These are phyloP conservation scores for Paramormyrops kingsleyae DNA, from an alignment of 2,113 vertebrate genomes.

Conservation along the genomic window DNA sequence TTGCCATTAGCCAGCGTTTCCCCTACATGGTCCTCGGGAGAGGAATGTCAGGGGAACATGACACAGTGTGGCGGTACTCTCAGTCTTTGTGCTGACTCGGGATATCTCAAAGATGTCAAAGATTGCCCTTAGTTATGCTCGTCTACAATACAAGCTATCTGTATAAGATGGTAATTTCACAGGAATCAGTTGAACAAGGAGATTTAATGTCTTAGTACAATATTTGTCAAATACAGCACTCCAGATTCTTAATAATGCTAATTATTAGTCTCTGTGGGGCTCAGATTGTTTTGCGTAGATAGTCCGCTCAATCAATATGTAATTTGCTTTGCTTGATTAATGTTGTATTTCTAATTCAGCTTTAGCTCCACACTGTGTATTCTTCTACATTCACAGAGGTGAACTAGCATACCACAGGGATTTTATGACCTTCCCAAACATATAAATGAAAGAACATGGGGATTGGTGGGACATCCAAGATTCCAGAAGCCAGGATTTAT, in stretches of 20 bases:
- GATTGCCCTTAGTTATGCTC: background rate
- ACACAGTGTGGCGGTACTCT: background rate
- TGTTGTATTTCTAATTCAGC: background rate
- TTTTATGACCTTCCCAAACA: background rate
- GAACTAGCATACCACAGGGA: background rate
- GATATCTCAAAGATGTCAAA: background rate
- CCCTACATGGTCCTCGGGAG: background rate
- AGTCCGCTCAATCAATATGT: background rate
- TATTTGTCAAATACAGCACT: background rate
- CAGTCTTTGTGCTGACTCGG: background rate
- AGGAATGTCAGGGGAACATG: background rate
- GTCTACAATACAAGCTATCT: background rate
- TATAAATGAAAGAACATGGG: background rate
- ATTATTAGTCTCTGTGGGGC: background rate
- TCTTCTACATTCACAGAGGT: background rate
- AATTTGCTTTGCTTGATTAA: conserved; percentile 1
- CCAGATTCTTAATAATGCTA: background rate
- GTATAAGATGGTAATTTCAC: background rate
- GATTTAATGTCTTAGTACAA: background rate
- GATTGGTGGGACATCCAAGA: background rate
- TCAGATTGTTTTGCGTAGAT: background rate
- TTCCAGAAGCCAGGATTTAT: background rate
- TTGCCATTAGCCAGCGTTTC: background rate
- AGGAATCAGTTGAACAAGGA: background rate
- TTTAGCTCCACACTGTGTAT: background rate